These are phyloP conservation scores for Mustelus asterias DNA, from an alignment of 2,113 vertebrate genomes.

Conservation along the genomic window DNA sequence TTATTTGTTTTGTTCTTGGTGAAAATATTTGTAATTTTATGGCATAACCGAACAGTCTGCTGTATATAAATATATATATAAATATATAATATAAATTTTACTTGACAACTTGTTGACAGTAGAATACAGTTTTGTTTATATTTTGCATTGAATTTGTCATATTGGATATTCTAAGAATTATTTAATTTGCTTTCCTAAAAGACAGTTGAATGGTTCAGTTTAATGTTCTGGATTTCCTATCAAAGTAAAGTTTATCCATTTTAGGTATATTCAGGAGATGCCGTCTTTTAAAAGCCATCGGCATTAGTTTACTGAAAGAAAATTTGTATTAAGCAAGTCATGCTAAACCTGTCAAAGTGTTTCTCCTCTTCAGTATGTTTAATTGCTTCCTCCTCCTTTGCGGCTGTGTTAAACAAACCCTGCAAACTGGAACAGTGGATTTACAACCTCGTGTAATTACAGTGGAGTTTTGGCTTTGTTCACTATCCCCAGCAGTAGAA, in stretches of 20 bases:
- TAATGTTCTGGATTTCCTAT: slow-evolving; percentile 23
- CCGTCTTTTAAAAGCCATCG: neutral
- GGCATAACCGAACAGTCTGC: slow-evolving; percentile 29
- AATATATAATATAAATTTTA: slow-evolving; percentile 38
- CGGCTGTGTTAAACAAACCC: neutral
- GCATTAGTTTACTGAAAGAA: neutral
- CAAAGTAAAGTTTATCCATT: slow-evolving; percentile 19
- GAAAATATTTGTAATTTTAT: slow-evolving; percentile 36
- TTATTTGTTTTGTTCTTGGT: slow-evolving; percentile 34
- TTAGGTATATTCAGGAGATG: neutral
- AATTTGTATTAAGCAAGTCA: neutral
- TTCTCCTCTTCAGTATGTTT: neutral
- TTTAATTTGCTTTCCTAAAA: slow-evolving; percentile 34
- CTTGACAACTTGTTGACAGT: slow-evolving; percentile 18
- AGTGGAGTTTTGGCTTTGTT: neutral
- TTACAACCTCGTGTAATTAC: neutral
- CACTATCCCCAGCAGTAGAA: neutral
- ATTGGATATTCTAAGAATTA: slow-evolving; percentile 35
- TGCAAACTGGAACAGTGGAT: neutral
- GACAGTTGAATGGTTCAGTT: slow-evolving; percentile 28
- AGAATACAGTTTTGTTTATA: slow-evolving; percentile 37
- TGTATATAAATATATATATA: slow-evolving; percentile 29
- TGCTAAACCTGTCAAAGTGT: neutral
- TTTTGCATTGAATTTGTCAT: slow-evolving; percentile 34
- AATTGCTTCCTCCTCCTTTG: neutral